phyloP scores from a whole-genome alignment of 2,888 invertebrate genomes.

The Salticus scenicus region DNA sequence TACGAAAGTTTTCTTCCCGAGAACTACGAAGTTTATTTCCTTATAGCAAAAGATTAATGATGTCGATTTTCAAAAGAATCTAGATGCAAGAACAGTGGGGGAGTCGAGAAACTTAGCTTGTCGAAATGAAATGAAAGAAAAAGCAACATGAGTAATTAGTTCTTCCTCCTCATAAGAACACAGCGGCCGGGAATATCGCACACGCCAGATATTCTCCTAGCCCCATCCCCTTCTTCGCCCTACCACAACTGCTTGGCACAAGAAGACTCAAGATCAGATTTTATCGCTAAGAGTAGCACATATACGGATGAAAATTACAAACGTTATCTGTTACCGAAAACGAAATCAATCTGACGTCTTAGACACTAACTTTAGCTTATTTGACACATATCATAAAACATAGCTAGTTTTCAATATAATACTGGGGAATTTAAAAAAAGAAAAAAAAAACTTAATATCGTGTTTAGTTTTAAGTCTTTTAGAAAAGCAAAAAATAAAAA shows the following conservation, averaged over 20 bases:
- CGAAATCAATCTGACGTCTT: constrained; percentile 9
- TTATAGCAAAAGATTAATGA: constrained; percentile 67
- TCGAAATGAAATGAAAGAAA: constrained; percentile 70
- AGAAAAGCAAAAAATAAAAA: too few species aligned
- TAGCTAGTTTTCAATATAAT: not conserved
- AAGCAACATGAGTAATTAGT: constrained; percentile 70
- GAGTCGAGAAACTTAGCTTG: constrained; percentile 51
- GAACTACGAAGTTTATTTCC: constrained; percentile 69
- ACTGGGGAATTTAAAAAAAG: too few species aligned
- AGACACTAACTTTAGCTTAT: not conserved
- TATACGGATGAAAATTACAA: constrained; percentile 14
- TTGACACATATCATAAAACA: not conserved
- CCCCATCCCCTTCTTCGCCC: not conserved
- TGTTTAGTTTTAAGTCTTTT: too few species aligned
- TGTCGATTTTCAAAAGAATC: constrained; percentile 61
- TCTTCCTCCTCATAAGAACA: constrained; percentile 67
- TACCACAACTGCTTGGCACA: constrained; percentile 7
- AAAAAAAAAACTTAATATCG: too few species aligned
- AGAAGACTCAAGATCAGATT: constrained; percentile 7
- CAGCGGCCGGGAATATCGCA: constrained; percentile 58
- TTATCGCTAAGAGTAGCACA: constrained; percentile 2
- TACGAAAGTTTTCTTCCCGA: constrained; percentile 66
- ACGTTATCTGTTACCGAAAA: not conserved
- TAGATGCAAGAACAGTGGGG: constrained; percentile 33
- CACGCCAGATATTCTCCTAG: constrained; percentile 27